phyloP scores from a whole-genome alignment of 2,113 vertebrate species.

The Mustelus asterias region DNA sequence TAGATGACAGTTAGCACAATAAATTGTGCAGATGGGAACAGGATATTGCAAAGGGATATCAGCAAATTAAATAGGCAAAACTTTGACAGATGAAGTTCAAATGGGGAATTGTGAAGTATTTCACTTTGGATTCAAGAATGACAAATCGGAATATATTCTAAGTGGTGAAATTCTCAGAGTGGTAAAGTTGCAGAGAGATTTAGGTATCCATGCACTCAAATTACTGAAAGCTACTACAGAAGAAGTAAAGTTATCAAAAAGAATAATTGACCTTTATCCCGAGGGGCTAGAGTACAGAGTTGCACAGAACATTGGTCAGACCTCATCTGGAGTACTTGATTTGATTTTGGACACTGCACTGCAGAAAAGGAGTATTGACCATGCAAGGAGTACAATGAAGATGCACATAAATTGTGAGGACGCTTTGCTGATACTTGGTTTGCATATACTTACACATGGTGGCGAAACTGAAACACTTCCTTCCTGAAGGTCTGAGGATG shows the following conservation, averaged over 20 bases:
- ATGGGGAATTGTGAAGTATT: background rate
- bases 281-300: background rate
- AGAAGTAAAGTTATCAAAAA: background rate
- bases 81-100: background rate
- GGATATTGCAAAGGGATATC: background rate
- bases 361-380: background rate
- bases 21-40: background rate
- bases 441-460: background rate
- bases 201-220: background rate
- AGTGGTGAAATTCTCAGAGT: background rate
- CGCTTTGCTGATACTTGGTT: background rate
- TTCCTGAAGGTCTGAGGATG: background rate
- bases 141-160: background rate
- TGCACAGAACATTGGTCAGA: background rate
- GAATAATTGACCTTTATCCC: background rate
- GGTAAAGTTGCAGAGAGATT: background rate
- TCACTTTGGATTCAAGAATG: background rate
- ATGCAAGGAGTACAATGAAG: background rate
- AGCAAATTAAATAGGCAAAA: background rate
- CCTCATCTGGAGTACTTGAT: background rate
- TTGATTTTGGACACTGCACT: background rate
- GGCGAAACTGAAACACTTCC: background rate
- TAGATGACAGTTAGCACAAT: background rate
- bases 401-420: background rate
- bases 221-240: background rate